phyloP scores from a whole-genome alignment of 1,140 invertebrate genomes.

The Drosophila parabipectinata region DNA sequence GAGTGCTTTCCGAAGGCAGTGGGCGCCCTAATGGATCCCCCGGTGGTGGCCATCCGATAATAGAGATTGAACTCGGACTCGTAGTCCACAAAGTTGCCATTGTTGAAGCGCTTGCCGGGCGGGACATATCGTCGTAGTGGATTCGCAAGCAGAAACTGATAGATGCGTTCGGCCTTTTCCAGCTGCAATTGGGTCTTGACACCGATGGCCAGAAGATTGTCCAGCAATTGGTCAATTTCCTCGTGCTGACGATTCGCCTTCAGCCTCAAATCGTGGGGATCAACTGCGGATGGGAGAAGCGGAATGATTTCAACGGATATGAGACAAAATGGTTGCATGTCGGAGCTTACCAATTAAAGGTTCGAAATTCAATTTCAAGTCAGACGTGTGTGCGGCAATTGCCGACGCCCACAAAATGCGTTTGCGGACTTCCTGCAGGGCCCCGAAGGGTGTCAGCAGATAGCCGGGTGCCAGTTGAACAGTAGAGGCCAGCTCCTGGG shows the following conservation, averaged over 20 bases:
- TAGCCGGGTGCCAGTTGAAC: conserved; percentile 75
- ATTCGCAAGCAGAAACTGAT: conserved; percentile 69
- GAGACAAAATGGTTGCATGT: conserved; percentile 39
- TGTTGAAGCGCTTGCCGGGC: conserved; percentile 50
- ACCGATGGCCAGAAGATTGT: conserved; percentile 64
- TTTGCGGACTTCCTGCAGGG: conserved; percentile 80
- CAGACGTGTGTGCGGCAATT: conserved; percentile 73
- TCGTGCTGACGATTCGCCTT: conserved; percentile 65
- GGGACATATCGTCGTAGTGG: conserved; percentile 69
- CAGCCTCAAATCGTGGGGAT: conserved; percentile 65
- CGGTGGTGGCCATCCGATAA: conserved; percentile 68
- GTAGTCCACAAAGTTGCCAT: conserved; percentile 66
- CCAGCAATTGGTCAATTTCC: conserved; percentile 66
- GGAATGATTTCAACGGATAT: conserved; percentile 44
- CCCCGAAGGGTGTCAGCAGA: conserved; percentile 71
- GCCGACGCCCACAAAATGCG: conserved; percentile 82
- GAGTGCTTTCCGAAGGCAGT: conserved; percentile 3
- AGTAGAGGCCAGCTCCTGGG: conserved; percentile 74
- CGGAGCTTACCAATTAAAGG: conserved; percentile 74
- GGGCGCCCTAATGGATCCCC: conserved; percentile 19
- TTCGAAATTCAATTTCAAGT: conserved; percentile 80
- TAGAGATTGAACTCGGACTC: conserved; percentile 74
- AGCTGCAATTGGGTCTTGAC: conserved; percentile 56
- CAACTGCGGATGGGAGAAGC: conserved; percentile 40
- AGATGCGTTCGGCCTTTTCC: conserved; percentile 63